Percentiles rank a stretch among this genome's conserved stretches.
Evolutionary conservation across 2,888 invertebrate species (phyloP).

Genomic region (Ophioninae sp.): DNA sequence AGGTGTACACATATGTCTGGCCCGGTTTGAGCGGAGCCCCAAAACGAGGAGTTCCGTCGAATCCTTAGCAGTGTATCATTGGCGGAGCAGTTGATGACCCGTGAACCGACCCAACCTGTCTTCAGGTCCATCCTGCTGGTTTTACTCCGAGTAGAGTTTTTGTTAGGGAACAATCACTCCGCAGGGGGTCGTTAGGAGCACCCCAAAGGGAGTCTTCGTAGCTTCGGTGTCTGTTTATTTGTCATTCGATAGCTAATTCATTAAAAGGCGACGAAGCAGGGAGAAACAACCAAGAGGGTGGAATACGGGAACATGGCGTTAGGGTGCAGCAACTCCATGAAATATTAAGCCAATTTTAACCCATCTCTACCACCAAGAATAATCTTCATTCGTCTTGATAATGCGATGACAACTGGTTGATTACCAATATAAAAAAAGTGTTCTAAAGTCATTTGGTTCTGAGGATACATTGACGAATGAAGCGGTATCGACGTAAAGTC

Average conservation of each 20-base stretch:
- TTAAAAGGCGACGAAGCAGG: slow-evolving; percentile 65
- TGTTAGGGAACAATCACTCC: slow-evolving; percentile 73
- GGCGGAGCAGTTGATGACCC: slow-evolving; percentile 67
- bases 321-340: slow-evolving; percentile 49
- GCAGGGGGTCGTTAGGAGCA: slow-evolving; percentile 70
- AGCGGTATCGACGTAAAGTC: no score
- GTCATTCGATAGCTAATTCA: slow-evolving; percentile 70
- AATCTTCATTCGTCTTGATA: slow-evolving; percentile 61
- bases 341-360: slow-evolving; percentile 60
- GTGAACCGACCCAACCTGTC: slow-evolving; percentile 70
- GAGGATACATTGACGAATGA: not conserved
- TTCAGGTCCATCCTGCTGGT: slow-evolving; percentile 46
- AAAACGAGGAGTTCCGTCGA: slow-evolving; percentile 34
- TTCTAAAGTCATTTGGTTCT: not conserved
- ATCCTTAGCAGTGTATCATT: slow-evolving; percentile 24
- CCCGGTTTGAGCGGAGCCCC: slow-evolving; percentile 64
- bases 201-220: slow-evolving; percentile 4
- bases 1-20: slow-evolving; percentile 5
- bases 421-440: slow-evolving; percentile 31
- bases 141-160: slow-evolving; percentile 38
- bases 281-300: slow-evolving; percentile 1
- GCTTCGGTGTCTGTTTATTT: slow-evolving; percentile 64
- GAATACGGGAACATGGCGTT: not conserved
- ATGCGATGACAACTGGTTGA: slow-evolving; percentile 28
- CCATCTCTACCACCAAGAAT: slow-evolving; percentile 29